Evolutionary conservation across 2,888 invertebrate species (phyloP).

Genomic region (Diabrotica balteata): DNA sequence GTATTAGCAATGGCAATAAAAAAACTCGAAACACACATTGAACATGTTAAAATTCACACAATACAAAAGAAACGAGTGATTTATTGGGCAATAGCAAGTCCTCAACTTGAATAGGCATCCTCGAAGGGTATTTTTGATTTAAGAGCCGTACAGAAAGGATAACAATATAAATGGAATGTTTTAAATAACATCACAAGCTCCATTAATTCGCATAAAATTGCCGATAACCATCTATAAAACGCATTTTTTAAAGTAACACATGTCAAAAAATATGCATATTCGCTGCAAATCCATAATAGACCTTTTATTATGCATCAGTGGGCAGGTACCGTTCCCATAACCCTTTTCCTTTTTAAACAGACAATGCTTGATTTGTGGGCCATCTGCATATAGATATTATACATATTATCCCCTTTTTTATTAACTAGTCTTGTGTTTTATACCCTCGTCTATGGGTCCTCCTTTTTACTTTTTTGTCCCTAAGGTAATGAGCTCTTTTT

Average conservation of each 20-base stretch:
- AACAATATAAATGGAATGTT: slow-evolving; percentile 50
- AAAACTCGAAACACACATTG: slow-evolving; percentile 25
- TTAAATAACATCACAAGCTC: slow-evolving; percentile 59
- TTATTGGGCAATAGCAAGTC: slow-evolving; percentile 33
- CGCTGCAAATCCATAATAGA: slow-evolving; percentile 53
- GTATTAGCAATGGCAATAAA: slow-evolving; percentile 23
- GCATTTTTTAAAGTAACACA: slow-evolving; percentile 42
- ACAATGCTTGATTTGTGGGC: slow-evolving; percentile 59
- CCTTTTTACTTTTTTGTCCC: slow-evolving; percentile 44
- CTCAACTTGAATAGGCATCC: slow-evolving; percentile 35
- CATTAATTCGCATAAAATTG: slow-evolving; percentile 59
- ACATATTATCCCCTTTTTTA: slow-evolving; percentile 35
- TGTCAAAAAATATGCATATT: slow-evolving; percentile 56
- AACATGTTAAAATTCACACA: slow-evolving; percentile 34
- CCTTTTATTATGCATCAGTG: slow-evolving; percentile 57
- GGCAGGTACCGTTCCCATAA: slow-evolving; percentile 54
- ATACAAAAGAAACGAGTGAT: slow-evolving; percentile 34
- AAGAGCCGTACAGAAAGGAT: slow-evolving; percentile 43
- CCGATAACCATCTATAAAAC: slow-evolving; percentile 49
- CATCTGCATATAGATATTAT: slow-evolving; percentile 54
- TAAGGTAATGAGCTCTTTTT: slow-evolving; percentile 47
- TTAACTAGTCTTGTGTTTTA: slow-evolving; percentile 37
- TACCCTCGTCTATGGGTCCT: slow-evolving; percentile 41
- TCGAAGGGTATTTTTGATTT: slow-evolving; percentile 43
- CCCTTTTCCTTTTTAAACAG: slow-evolving; percentile 49